Base-by-base conservation (phyloP, 2,888 invertebrate genomes). In the Neoaliturus tenellus region DNA sequence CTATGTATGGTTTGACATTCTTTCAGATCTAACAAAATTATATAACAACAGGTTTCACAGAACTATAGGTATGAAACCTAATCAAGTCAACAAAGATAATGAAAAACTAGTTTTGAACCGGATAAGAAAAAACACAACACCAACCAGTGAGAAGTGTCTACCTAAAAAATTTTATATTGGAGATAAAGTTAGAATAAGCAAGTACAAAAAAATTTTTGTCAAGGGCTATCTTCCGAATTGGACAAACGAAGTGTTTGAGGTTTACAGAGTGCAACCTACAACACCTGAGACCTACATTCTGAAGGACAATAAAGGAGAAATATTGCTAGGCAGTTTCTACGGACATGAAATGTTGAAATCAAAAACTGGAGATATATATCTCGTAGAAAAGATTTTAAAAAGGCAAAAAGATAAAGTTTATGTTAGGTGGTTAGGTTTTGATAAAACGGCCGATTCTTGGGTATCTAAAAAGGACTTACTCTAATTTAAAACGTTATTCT, bases 1-100 rank as follows among this genome's bases (percentile, higher is more conserved):
- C 20, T 82, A 62, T 23, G 73, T 33, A 33, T 82, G 78, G 73
- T 10, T 23, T 41, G 83, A 83, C 31, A 62, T 62, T 12, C 33
- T 78, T n/a, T 17, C 58, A 67, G 17, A 80, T 14, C 31, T 78
- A 33, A 25, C 67, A 6, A 51, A 58, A 6, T 44, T 80, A 5
- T 83, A 83, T 20, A 78, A 82, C 33, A 73, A 80, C 23, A 62
- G 14, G 39, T 25, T 41, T 75, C 83, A 78, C 39, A 83, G 83
- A 78, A 83, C 78, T 58, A 83, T 83, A n/a, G 78, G 78, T 31
- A 83, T 78, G 83, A 39, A 31, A 55, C 83, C 83, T 8, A 75
- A 55, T 23, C 20, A 62, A 23, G 83, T 83, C 1, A 78, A 75
- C 23, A 62, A 39, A 5, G 14, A 8, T 12, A 62, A 78, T 39